phyloP scores from a whole-genome alignment of 2,888 invertebrate species.

The Geotrupes spiniger region DNA sequence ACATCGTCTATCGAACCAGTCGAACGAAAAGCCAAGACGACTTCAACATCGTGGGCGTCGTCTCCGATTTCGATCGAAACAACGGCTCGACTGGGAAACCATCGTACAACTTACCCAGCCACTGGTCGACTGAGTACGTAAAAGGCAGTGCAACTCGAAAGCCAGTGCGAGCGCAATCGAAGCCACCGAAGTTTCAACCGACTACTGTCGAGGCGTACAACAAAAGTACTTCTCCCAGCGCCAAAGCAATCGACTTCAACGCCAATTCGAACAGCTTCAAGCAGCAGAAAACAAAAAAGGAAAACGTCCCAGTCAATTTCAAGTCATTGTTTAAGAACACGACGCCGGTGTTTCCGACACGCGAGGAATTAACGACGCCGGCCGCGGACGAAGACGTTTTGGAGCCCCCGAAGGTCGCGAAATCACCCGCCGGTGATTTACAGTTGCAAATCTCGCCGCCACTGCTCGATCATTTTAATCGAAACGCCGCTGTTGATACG shows the following conservation, averaged over 20 bases:
- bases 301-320: conserved; percentile 13
- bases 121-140: conserved; percentile 54
- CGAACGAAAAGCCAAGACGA: conserved; percentile 19
- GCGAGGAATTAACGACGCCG: conserved; percentile 17
- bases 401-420: conserved; percentile 2
- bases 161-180: neutral
- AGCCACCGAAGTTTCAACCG: neutral
- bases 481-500: neutral
- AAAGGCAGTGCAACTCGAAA: conserved; percentile 16
- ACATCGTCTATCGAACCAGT: conserved; percentile 38
- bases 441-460: conserved; percentile 20
- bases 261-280: conserved; percentile 10
- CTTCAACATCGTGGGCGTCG: conserved; percentile 51
- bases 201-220: neutral
- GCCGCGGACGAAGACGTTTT: conserved; percentile 14
- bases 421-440: neutral
- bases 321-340: conserved; percentile 18
- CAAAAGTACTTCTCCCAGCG: neutral
- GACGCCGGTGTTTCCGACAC: conserved; percentile 19
- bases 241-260: conserved; percentile 14
- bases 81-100: conserved; percentile 50
- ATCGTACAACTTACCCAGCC: conserved; percentile 55
- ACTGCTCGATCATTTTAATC: neutral
- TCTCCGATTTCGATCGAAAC: conserved; percentile 49
- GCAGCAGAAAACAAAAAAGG: conserved; percentile 7